Conservation (phyloP, 2,113 vertebrate species). For the Alectura lathami region DNA sequence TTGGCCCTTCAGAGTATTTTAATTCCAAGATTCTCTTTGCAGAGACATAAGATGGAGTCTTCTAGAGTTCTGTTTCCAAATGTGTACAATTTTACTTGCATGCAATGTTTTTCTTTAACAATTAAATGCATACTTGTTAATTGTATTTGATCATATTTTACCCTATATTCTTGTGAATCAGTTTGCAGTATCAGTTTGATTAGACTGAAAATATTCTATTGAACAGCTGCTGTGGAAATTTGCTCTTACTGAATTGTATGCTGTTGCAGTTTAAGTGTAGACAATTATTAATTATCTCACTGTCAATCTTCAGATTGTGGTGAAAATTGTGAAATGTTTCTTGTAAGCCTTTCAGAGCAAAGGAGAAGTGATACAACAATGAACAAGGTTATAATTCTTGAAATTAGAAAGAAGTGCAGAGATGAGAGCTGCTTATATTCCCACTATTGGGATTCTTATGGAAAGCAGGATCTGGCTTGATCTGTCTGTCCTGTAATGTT, state of each 20-base stretch:
- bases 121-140: background rate
- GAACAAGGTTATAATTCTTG: background rate
- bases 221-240: constrained; percentile 57
- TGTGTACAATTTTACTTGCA: background rate
- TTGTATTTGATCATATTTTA: background rate
- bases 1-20: background rate
- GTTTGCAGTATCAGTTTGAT: constrained; percentile 4
- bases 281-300: background rate
- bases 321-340: background rate
- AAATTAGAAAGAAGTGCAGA: background rate
- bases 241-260: constrained; percentile 20
- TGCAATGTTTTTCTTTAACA: background rate
- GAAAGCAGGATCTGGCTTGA: background rate
- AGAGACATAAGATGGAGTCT: background rate
- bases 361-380: background rate
- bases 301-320: background rate
- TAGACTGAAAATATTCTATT: constrained; percentile 26
- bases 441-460: background rate
- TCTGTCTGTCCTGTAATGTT: too few relatives aligned
- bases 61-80: background rate
- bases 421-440: background rate
- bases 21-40: too few relatives aligned
- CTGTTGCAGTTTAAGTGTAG: constrained; percentile 10
- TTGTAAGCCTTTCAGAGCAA: background rate
- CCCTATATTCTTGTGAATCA: background rate